Conservation (phyloP, 2,888 invertebrate genomes). For the Hylaea fasciaria region DNA sequence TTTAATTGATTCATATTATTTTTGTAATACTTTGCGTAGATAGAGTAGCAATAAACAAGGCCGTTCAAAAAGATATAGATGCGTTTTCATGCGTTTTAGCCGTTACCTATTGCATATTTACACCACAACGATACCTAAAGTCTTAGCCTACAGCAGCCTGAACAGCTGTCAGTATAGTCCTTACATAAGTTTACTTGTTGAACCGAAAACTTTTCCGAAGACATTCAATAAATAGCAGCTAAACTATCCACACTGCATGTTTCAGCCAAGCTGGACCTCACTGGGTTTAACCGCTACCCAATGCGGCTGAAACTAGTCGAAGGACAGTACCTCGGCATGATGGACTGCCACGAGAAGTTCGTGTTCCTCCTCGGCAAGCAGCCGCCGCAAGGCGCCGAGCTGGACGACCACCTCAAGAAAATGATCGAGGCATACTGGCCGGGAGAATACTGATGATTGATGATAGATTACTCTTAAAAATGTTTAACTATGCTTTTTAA, state of each 20-base stretch:
- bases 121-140: no score
- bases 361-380: slow-evolving; percentile 69
- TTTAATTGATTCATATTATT: no score
- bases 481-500: not conserved
- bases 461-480: not conserved
- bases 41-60: no score
- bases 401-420: slow-evolving; percentile 62
- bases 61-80: no score
- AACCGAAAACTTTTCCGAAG: not conserved
- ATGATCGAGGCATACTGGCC: slow-evolving; percentile 71
- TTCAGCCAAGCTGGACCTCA: slow-evolving; percentile 63
- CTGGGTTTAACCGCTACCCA: slow-evolving; percentile 68
- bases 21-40: no score
- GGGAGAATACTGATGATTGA: slow-evolving; percentile 49
- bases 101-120: no score
- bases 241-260: slow-evolving; percentile 13
- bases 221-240: not conserved
- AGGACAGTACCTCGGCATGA: slow-evolving; percentile 68
- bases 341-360: slow-evolving; percentile 75
- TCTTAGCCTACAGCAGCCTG: no score
- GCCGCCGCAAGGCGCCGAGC: slow-evolving; percentile 56
- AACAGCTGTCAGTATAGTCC: no score
- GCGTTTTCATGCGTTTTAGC: no score
- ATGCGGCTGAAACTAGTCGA: slow-evolving; percentile 71
- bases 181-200: no score